These are phyloP conservation scores for Recurvirostra avosetta DNA, from an alignment of 2,113 vertebrate species.

Conservation along the genomic window DNA sequence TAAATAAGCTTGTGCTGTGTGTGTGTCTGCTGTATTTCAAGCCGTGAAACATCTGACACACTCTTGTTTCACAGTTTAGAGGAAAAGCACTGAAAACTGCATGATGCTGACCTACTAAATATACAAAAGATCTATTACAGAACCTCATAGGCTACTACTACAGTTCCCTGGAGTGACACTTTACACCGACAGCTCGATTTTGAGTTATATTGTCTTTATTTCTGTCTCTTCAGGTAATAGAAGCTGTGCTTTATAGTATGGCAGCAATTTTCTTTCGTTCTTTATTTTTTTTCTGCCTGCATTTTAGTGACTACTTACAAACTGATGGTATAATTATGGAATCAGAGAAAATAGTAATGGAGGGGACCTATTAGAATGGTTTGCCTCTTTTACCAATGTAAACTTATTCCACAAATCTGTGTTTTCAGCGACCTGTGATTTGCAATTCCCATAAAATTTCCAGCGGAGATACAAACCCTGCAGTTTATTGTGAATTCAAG, in stretches of 20 bases:
- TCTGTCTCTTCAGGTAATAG: background rate
- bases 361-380: background rate
- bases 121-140: background rate
- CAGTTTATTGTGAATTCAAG: background rate
- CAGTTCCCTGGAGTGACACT: background rate
- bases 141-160: background rate
- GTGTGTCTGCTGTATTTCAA: background rate
- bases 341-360: background rate
- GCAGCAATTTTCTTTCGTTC: background rate
- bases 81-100: background rate
- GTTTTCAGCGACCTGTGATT: conserved; percentile 15
- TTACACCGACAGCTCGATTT: background rate
- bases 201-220: background rate
- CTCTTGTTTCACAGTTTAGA: background rate
- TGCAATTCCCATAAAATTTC: background rate
- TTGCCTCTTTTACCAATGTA: background rate
- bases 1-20: background rate
- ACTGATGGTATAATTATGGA: conserved; percentile 10
- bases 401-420: background rate
- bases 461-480: background rate
- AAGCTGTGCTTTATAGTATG: background rate
- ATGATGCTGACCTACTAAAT: background rate
- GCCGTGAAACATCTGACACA: background rate
- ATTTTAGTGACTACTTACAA: background rate
- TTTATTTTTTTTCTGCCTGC: background rate